Evolutionary conservation across 2,113 vertebrate genomes (phyloP), one percentile per base, ranked within the genome.

Genomic region (Nanorana parkeri): DNA sequence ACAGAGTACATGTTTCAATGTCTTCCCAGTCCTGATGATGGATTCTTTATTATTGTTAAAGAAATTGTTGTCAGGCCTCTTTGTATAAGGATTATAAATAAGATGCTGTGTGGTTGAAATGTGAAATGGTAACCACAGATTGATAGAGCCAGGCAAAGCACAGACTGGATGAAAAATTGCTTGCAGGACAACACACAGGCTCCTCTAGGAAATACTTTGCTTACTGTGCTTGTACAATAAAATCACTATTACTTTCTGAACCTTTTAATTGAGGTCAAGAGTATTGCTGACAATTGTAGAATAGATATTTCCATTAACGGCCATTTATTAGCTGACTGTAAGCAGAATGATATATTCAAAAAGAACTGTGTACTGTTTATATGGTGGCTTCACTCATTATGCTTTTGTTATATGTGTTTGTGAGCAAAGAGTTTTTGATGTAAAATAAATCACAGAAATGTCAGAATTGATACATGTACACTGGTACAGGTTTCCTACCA

Each of bases 11-110:
- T 79, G 58, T 79, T 68, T 79, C 77, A 68, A 32, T 68, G 77
- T 79, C 65, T 68, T 7, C 21, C 15, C 28, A 58, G 51, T 58
- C 24, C 47, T 16, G 63, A 54, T 79, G 77, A 79, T 68, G 77
- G 65, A 79, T 79, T 79, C 65, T 79, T 56, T 79, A 79, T 79
- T 79, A 79, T 79, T 68, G 77, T 79, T 79, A 60, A 56, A 79
- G 64, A 79, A 79, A 79, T 79, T 41, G 64, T 68, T 68, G 77
- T 58, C 77, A 68, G 61, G 61, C 28, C 41, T 66, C 77, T 68
- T 79, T 79, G 77, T 79, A 68, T 68, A 52, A 58, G 77, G 65
- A 68, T 79, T 79, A 79, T 68, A 79, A 68, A 79, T 79, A 79
- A 79, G 77, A 79, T 68, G 77, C 26, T 68, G 65, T 68, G 77